Base-by-base conservation (phyloP, 2,797 vertebrate genomes). In the Sebastes diaconus region DNA sequence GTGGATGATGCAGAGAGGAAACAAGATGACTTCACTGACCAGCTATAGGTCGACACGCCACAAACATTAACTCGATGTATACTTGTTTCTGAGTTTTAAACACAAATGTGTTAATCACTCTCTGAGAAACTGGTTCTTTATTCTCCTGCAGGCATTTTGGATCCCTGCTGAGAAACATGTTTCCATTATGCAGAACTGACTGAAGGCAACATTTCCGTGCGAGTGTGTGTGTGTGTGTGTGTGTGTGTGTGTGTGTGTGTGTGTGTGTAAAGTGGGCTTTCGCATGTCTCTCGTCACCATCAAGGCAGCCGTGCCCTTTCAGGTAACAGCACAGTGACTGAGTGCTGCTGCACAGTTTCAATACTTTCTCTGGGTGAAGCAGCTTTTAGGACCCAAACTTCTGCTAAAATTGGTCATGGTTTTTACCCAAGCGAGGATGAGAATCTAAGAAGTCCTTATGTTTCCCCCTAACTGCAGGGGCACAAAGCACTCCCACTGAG, bases 101-200 rank as follows among this genome's bases (percentile, higher is more conserved):
- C 20, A 81, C 11, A 27, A 27, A 64, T 8, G 34, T 8, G 27
- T 27, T 27, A 27, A 27, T 67, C 6, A 0, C 58, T 69, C 80
- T 52, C 34, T 22, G 18, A 64, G 18, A 68, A 13, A 46, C 6
- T 8, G 13, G 8, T 46, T 65, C 57, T 42, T 68, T 2, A 16
- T 69, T 64, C 68, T 66, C 34, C 72, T 73, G 65, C 60, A 73
- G 72, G 68, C 20, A 3, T 7, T 30, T 52, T 29, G 58, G 46
- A 22, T 65, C 52, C 83, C 77, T 63, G 68, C 78, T 84, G 81
- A 22, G 54, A 76, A 74, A 78, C 72, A 79, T 39, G 64, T 13
- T 57, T 68, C 29, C 27, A 72, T 85, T 75, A 72, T 74, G 50
- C 69, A 80, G 39, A 75, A 24, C 32, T 42, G 70, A 72, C 70